A percentile compares a stretch with the other conserved stretches of the same genome.
Conservation (phyloP, 1,140 invertebrate genomes). For the Bicyclus anynana region DNA sequence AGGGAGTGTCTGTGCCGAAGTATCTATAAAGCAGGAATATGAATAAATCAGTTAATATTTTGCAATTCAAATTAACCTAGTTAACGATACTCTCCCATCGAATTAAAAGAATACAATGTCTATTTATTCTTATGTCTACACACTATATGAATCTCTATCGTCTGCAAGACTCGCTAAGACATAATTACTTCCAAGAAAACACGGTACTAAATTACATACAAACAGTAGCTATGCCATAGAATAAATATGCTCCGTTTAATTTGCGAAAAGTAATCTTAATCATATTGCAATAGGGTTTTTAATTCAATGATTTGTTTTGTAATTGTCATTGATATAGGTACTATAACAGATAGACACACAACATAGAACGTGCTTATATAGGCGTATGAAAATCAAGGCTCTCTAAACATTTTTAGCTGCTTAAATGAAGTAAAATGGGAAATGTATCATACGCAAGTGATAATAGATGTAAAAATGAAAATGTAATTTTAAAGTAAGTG, state of each 20-base stretch:
- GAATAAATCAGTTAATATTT: neutral
- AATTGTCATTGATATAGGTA: neutral
- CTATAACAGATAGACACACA: neutral
- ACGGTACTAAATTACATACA: neutral
- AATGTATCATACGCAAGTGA: too few relatives aligned
- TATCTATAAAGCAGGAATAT: too few relatives aligned
- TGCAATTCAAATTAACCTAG: neutral
- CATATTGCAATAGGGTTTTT: neutral
- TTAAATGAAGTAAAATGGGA: too few relatives aligned
- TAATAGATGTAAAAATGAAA: too few relatives aligned
- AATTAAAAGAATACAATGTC: neutral
- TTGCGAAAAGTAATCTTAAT: neutral
- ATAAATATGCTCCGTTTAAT: neutral
- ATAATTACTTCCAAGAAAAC: slow-evolving; percentile 10
- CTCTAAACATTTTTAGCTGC: too few relatives aligned
- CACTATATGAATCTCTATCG: neutral
- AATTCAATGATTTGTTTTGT: neutral
- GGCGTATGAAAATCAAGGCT: too few relatives aligned
- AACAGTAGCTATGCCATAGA: neutral
- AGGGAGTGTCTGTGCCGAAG: too few relatives aligned
- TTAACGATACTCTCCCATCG: neutral
- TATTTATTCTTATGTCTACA: neutral
- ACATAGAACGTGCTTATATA: too few relatives aligned
- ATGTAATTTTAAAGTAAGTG: too few relatives aligned
- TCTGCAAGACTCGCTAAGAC: neutral